Evolutionary conservation across 2,797 vertebrate genomes (phyloP).

Genomic region (Lophius americanus): DNA sequence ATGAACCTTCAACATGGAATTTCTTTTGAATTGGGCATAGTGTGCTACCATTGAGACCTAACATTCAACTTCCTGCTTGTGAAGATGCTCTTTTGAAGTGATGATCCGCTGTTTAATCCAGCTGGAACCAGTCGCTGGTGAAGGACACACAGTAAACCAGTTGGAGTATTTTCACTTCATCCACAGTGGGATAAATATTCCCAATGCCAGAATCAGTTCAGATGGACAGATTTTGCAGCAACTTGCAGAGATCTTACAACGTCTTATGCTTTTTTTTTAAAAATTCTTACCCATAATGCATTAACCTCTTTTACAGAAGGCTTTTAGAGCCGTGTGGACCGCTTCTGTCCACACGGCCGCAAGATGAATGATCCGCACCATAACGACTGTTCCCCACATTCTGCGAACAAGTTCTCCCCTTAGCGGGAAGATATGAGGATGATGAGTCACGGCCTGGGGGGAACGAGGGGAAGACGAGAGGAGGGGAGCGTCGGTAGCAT

Average conservation of each 20-base stretch:
- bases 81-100: too few species aligned
- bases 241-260: neutral
- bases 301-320: neutral
- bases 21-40: too few species aligned
- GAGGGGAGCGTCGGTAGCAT: neutral
- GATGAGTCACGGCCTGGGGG: conserved; percentile 54
- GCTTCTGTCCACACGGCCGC: conserved; percentile 31
- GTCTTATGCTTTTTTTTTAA: neutral
- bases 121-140: too few species aligned
- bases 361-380: conserved; percentile 27
- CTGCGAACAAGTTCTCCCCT: conserved; percentile 13
- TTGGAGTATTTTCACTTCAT: fast-evolving
- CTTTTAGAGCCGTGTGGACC: neutral
- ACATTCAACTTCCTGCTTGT: too few species aligned
- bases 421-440: conserved; percentile 22
- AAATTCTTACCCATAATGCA: conserved; percentile 1
- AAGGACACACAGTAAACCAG: neutral
- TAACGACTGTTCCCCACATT: conserved; percentile 29
- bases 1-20: too few species aligned
- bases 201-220: neutral
- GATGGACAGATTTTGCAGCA: neutral
- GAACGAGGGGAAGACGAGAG: conserved; percentile 12
- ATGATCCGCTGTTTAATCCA: too few species aligned
- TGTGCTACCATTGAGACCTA: too few species aligned
- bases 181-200: too few species aligned